These are phyloP conservation scores for Drosophila pachea DNA, from an alignment of 1,140 invertebrate genomes.

Conservation along the genomic window DNA sequence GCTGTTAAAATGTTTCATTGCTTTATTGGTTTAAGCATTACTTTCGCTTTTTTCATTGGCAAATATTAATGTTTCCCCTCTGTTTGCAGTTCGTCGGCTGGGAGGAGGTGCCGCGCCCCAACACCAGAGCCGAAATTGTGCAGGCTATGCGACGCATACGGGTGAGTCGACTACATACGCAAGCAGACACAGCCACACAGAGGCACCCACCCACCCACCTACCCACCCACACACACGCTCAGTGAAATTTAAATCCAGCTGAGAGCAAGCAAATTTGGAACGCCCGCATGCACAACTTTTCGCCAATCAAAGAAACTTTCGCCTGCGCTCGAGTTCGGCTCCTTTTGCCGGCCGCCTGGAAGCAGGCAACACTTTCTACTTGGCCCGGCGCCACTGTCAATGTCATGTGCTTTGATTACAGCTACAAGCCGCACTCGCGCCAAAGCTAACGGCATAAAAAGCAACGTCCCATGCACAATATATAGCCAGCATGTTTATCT, in stretches of 20 bases:
- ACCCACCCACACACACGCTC: constrained; percentile 45
- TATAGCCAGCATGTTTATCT: constrained; percentile 57
- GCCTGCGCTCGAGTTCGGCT: constrained; percentile 45
- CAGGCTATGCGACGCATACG: constrained; percentile 98
- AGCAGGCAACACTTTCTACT: constrained; percentile 52
- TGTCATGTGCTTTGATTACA: constrained; percentile 69
- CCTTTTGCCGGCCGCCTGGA: constrained; percentile 24
- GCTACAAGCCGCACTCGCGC: constrained; percentile 32
- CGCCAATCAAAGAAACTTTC: constrained; percentile 59
- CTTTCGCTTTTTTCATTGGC: background rate
- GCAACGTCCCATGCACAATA: constrained; percentile 33
- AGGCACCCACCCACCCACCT: background rate
- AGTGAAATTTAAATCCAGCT: constrained; percentile 20
- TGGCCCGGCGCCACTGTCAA: constrained; percentile 22
- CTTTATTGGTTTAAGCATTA: constrained; percentile 24
- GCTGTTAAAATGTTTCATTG: constrained; percentile 32
- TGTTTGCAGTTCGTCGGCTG: constrained; percentile 96
- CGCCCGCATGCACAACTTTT: constrained; percentile 27
- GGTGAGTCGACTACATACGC: constrained; percentile 84
- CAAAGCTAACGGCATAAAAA: constrained; percentile 53
- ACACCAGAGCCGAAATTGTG: constrained; percentile 97
- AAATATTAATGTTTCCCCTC: constrained; percentile 43
- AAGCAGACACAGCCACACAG: background rate
- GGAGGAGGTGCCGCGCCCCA: constrained; percentile 96
- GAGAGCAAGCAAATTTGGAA: constrained; percentile 35